A percentile compares a stretch with the other conserved stretches of the same genome.
These are phyloP conservation scores for Clupea harengus DNA, from an alignment of 2,113 vertebrate genomes.

Conservation along the genomic window DNA sequence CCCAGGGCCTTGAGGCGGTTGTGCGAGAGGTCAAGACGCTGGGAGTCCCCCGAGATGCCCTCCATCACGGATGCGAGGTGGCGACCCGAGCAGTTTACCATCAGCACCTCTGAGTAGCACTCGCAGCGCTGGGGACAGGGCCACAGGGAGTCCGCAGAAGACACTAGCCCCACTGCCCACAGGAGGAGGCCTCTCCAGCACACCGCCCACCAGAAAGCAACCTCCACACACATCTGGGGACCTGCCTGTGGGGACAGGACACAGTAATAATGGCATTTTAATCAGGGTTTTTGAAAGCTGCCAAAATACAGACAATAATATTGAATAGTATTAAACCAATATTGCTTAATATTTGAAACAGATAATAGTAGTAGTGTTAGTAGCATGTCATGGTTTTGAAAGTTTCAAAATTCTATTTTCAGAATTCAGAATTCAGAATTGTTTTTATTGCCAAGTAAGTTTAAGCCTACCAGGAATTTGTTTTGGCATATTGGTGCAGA, in stretches of 20 bases:
- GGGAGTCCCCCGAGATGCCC: constrained; percentile 62
- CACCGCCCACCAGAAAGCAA: constrained; percentile 51
- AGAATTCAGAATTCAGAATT: no score
- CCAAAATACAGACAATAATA: no score
- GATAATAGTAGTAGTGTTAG: no score
- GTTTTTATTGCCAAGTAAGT: no score
- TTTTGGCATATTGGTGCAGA: no score
- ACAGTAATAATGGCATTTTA: neutral
- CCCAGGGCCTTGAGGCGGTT: constrained; percentile 75
- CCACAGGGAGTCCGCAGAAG: constrained; percentile 48
- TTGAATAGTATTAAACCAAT: no score
- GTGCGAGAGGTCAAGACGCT: constrained; percentile 73
- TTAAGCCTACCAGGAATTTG: no score
- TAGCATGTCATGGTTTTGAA: no score
- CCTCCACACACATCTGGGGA: constrained; percentile 66
- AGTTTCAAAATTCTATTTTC: no score
- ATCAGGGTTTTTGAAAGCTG: no score
- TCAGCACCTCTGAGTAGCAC: constrained; percentile 63
- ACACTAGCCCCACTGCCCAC: constrained; percentile 50
- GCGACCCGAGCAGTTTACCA: constrained; percentile 73
- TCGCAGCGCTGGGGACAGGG: constrained; percentile 72
- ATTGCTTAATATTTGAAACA: no score
- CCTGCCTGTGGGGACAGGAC: constrained; percentile 50
- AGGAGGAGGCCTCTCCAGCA: constrained; percentile 61
- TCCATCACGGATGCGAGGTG: constrained; percentile 67